Percentiles rank a stretch among this genome's conserved stretches.
phyloP scores from a whole-genome alignment of 2,888 invertebrate species.

The Euproctis similis region DNA sequence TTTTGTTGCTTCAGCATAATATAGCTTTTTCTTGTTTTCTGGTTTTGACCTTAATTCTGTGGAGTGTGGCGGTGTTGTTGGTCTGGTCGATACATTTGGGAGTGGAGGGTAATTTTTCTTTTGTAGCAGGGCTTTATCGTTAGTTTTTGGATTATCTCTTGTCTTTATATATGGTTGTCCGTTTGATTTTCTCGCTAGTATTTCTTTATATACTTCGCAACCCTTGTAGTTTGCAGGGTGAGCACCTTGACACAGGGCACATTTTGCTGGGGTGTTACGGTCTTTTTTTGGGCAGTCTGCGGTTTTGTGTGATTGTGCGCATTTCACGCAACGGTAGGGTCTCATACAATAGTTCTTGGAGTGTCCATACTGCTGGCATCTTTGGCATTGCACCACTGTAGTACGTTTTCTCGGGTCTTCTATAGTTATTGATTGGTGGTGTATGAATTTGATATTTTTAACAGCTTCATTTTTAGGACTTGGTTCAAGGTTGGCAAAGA shows the following conservation, averaged over 20 bases:
- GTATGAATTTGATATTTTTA: constrained; percentile 5
- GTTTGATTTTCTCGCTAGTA: not conserved
- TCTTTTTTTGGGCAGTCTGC: constrained; percentile 12
- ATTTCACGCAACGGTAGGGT: constrained; percentile 19
- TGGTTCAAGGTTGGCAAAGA: not conserved
- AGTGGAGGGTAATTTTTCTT: too few species aligned
- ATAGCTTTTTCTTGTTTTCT: not conserved
- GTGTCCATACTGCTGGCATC: constrained; percentile 20
- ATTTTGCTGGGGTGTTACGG: constrained; percentile 13
- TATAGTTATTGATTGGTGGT: constrained; percentile 10
- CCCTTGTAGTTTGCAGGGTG: not conserved
- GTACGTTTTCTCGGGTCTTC: constrained; percentile 12
- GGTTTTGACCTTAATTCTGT: not conserved
- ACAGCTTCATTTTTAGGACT: not conserved
- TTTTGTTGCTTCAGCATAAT: not conserved
- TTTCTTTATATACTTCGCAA: not conserved
- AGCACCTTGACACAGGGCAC: constrained; percentile 2
- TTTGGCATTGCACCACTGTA: constrained; percentile 13
- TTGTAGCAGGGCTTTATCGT: too few species aligned
- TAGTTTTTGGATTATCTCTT: not conserved
- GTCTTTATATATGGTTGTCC: not conserved
- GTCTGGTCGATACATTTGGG: too few species aligned
- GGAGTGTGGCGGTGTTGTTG: not conserved
- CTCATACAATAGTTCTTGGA: constrained; percentile 18
- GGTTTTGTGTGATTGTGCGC: constrained; percentile 14